Base-by-base conservation (phyloP, 2,888 invertebrate species). In the Drosophila acutilabella region DNA sequence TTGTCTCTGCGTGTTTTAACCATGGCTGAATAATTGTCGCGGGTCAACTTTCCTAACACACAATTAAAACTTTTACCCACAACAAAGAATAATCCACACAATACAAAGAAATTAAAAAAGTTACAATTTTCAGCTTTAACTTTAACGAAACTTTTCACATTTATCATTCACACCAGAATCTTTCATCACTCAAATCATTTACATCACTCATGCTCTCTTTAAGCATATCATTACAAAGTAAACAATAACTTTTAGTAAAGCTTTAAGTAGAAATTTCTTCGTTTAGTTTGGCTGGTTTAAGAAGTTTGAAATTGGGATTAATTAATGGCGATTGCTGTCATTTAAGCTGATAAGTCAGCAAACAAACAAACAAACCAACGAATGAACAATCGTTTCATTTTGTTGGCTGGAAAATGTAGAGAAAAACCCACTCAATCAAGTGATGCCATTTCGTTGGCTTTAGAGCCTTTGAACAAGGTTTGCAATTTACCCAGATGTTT, bases 321-420 rank as follows among this genome's bases (percentile, higher is more conserved):
- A 78, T 74, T 78, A 74, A 74, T 76, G 74, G 59, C 62, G 65
- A 67, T 54, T 66, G 62, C 74, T 67, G 77, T 79, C 65, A 57
- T 47, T 64, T 61, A 57, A 74, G 64, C 79, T 41, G 78, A 68
- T 68, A 75, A 75, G 78, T 78, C 44, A 18, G 20, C 51, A 54
- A 51, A 51, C 57, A 41, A 42, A 67, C 45, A 57, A 50, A 40
- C 53, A n/a, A 50, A 44, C 45, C 57, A 60, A 11, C 23, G 36
- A 42, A 44, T 50, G 45, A 80, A 76, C 80, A 86, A 85, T 88
- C 86, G 88, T 85, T 88, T 79, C 66, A 64, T 59, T 65, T 66
- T 59, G n/a, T 33, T 44, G 42, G 42, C 47, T 20, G 14, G 36
- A 36, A 36, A 16, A 20, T 20, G 20, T 44, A 36, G 66, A 33